Base-by-base conservation (phyloP, 2,888 invertebrate species). In the Pomacea canaliculata region DNA sequence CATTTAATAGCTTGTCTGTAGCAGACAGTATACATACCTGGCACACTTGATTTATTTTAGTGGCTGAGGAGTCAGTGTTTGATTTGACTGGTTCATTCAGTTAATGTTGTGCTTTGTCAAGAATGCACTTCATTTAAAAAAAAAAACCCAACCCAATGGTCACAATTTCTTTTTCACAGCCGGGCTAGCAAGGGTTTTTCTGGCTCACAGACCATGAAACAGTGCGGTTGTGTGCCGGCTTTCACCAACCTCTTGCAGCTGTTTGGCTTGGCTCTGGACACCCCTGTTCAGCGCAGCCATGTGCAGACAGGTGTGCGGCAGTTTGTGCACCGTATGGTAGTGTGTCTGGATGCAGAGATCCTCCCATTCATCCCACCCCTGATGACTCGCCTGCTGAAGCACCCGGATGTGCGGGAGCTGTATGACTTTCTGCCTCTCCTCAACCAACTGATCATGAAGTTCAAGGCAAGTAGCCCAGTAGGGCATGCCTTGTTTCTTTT, bases 161-260 rank as follows among this genome's bases (percentile, higher is more conserved):
- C 12, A 13, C 16, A 23, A n/a, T 59, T 23, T 37, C n/a, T 62
- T 18, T 62, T 48, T 85, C 86, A 73, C 84, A 92, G 93, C 81
- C 92, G 93, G 27, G 91, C 92, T 70, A 93, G 93, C 83, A 93
- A 93, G 88, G 93, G 93, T 3, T 93, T 93, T 86, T 92, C 92
- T 56, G 92, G 91, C 82, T 92, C 92, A 67, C 91, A 91, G 81
- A 92, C 92, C 2, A 92, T 93, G 92, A 91, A 92, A 83, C 86
- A 89, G 65, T 91, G 92, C 84, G 91, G 91, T 51, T 93, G 93
- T 86, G 90, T 91, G 46, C 89, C 91, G 51, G 89, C 92, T 4
- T 93, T 92, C 86, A 87, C 92, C 18, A 90, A 92, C 82, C 91
- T 92, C n/a, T 85, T 93, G 73, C 86, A 91, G 72, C 89, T 92